Evolutionary conservation across 2,797 vertebrate species (phyloP), one percentile per base, ranked within the genome.

Genomic region (Apogon hyalosoma): DNA sequence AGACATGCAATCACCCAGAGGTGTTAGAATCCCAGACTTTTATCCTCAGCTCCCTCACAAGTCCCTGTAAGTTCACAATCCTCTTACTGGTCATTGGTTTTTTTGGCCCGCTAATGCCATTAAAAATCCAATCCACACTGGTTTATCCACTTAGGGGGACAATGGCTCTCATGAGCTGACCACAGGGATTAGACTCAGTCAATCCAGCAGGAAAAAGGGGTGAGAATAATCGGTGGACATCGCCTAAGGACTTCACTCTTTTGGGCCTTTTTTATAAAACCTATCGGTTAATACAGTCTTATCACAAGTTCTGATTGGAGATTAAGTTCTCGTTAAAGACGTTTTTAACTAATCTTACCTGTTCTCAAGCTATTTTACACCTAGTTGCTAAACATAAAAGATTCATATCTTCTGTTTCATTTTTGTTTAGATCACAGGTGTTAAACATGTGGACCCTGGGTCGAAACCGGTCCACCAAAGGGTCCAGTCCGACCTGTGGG

Each of bases 121-220:
- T 82, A 80, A 77, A 82, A 82, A 81, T 74, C 46, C 71, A 85
- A 81, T 86, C 79, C 77, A 48, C 59, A 68, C 39, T 11, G 31
- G 19, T 75, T 89, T 75, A 90, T 92, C 88, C 82, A 71, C 56
- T 92, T 90, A 91, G 55, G 53, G 63, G 71, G 66, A 75, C 79
- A 85, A 85, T 76, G 77, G 36, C 56, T 59, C 24, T 19, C 38
- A 38, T 2, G 51, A 67, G 55, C 60, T 80, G 82, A 71, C 77
- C 65, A 13, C 53, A 72, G 64, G 81, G 78, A 90, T 91, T 92
- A 87, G 18, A 55, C n/a, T 1, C 39, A 53, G 48, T 62, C 67
- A 79, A 86, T 79, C 64, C 68, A 57, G 31, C 46, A 14, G 6
- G 43, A 36, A 50, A 24, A 11, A 11, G 49, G 72, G 70, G 63